Evolutionary conservation across 2,888 invertebrate genomes (phyloP), one percentile per base, ranked within the genome.

Genomic region (Pantelozetes paolii): DNA sequence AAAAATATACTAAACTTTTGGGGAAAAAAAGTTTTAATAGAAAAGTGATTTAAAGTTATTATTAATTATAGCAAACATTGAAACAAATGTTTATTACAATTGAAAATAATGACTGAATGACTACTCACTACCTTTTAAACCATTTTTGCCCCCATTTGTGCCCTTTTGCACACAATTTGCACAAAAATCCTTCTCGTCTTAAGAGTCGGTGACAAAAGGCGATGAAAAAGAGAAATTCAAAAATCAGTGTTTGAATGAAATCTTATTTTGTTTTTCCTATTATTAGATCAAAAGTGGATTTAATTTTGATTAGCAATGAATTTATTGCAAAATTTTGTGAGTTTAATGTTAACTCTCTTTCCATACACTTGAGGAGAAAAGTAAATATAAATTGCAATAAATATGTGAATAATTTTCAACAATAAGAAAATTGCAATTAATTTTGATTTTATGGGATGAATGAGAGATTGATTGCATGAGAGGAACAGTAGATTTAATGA

Each of bases 111-210:
- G 18, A 59, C 3, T 3, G 28, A 23, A 64, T 30, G 40, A 67
- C 67, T 67, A 67, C 40, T 42, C 67, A 67, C 67, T 67, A 67
- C 67, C 67, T 67, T 67, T 67, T 6, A 42, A 42, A 67, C 42
- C 42, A 26, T 42, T 67, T 42, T 40, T 42, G 26, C 23, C 67
- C 42, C 42, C 42, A 26, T 42, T 67, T 42, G 67, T 42, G 26
- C 23, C 67, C 42, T 67, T 67, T 42, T 67, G 67, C 6, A 67
- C 67, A 67, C 67, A 67, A 32, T 67, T 67, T 40, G 30, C 67
- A 67, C 67, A 67, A 30, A 67, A 67, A 30, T 67, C 67, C 67
- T 67, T 67, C 11, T 67, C 67, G 42, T 67, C 67, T 67, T 40
- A 40, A 64, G 13, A 32, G 36, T 23, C 40, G 23, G n/a, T 62